These are phyloP conservation scores for Microctonus hyperodae DNA, from an alignment of 2,888 invertebrate genomes.

Conservation along the genomic window DNA sequence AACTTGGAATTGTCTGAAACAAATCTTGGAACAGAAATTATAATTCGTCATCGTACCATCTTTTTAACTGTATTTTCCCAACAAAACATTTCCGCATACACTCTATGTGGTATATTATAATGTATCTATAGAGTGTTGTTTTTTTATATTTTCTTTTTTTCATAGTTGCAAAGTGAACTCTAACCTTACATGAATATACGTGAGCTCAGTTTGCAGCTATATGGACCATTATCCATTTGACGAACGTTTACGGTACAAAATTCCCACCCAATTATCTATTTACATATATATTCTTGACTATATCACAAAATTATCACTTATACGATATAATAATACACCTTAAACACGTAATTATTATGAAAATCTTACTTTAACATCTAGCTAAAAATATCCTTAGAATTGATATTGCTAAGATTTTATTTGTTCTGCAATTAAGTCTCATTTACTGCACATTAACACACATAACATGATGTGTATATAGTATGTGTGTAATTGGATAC, in stretches of 20 bases:
- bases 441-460: conserved; percentile 2
- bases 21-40: conserved; percentile 20
- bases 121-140: neutral
- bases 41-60: conserved; percentile 33
- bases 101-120: neutral
- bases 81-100: neutral
- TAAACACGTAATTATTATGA: neutral
- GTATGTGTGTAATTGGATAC: neutral
- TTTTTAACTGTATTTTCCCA: conserved; percentile 15
- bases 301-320: conserved; percentile 17
- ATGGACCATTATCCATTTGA: conserved; percentile 1
- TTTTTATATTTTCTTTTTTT: too few relatives aligned
- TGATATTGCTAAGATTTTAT: neutral
- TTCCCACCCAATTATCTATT: conserved; percentile 21
- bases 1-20: neutral
- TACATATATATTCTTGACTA: too few relatives aligned
- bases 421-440: conserved; percentile 1
- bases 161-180: conserved; percentile 1
- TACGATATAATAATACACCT: conserved; percentile 4
- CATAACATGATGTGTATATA: neutral
- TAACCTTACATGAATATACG: conserved; percentile 2
- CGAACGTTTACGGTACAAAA: conserved; percentile 14
- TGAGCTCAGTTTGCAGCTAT: neutral
- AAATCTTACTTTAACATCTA: neutral
- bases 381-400: neutral